phyloP scores from a whole-genome alignment of 2,113 vertebrate genomes.

The Festucalex cinctus region DNA sequence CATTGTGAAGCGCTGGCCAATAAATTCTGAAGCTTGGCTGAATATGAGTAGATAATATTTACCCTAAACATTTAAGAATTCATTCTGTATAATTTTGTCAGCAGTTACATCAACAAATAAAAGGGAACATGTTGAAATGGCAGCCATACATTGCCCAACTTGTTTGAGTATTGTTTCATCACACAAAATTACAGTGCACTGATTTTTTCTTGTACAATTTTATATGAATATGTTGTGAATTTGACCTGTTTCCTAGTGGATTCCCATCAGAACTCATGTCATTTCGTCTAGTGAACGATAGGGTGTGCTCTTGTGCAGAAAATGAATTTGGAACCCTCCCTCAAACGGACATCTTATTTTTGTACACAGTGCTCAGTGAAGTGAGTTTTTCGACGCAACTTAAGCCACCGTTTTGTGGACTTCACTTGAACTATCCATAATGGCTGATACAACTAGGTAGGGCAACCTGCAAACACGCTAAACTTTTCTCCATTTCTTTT shows the following conservation, averaged over 20 bases:
- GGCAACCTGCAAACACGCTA: not conserved
- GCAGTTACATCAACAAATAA: too few relatives aligned
- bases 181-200: too few relatives aligned
- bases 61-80: too few relatives aligned
- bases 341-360: not conserved
- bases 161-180: too few relatives aligned
- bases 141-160: too few relatives aligned
- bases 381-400: too few relatives aligned
- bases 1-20: too few relatives aligned
- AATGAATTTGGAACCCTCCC: not conserved
- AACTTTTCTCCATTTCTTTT: not conserved
- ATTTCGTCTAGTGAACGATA: not conserved
- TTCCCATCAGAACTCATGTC: not conserved
- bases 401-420: not conserved
- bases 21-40: too few relatives aligned
- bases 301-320: constrained; percentile 19
- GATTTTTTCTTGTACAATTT: too few relatives aligned
- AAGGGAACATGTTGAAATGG: too few relatives aligned
- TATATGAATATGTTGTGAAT: not conserved
- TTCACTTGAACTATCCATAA: not conserved
- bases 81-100: too few relatives aligned
- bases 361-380: not conserved
- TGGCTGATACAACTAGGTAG: constrained; percentile 46
- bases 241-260: not conserved
- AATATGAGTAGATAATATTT: too few relatives aligned